phyloP scores from a whole-genome alignment of 2,888 invertebrate genomes.

The Agrypnus murinus region DNA sequence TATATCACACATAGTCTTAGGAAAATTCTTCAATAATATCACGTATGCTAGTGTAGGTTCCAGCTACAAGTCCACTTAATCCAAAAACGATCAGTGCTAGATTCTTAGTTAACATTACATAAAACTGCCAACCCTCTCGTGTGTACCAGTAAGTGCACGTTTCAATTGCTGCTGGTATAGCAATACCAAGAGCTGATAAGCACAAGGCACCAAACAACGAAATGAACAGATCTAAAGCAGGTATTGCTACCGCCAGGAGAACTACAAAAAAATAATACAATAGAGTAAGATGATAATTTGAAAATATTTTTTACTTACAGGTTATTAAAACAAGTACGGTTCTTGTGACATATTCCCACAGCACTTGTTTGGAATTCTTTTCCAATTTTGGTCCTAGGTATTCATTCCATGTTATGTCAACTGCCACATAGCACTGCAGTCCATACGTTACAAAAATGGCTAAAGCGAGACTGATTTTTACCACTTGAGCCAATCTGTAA shows the following conservation, averaged over 20 bases:
- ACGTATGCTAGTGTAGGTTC: constrained; percentile 78
- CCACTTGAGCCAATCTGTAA: constrained; percentile 80
- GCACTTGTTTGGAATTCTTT: constrained; percentile 75
- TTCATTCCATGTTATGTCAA: constrained; percentile 93
- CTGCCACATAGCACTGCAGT: constrained; percentile 95
- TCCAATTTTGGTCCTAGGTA: constrained; percentile 78
- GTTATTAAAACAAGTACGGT: constrained; percentile 86
- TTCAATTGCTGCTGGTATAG: constrained; percentile 93
- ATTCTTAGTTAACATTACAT: constrained; percentile 73
- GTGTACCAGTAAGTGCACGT: constrained; percentile 87
- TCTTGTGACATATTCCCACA: constrained; percentile 87
- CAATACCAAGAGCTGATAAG: constrained; percentile 89
- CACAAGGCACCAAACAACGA: constrained; percentile 92
- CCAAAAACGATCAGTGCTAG: constrained; percentile 76
- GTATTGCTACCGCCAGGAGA: constrained; percentile 88
- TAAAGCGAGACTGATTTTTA: constrained; percentile 82
- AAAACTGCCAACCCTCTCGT: too few relatives aligned
- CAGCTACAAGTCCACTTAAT: constrained; percentile 77
- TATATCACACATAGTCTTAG: constrained; percentile 3
- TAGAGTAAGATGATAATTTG: constrained; percentile 3
- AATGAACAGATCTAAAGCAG: constrained; percentile 87
- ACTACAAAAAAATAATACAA: constrained; percentile 73
- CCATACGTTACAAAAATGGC: constrained; percentile 95
- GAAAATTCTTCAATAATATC: constrained; percentile 74
- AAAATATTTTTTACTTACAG: constrained; percentile 79